Evolutionary conservation across 2,113 vertebrate genomes (phyloP).

Genomic region (Lutjanus erythropterus): DNA sequence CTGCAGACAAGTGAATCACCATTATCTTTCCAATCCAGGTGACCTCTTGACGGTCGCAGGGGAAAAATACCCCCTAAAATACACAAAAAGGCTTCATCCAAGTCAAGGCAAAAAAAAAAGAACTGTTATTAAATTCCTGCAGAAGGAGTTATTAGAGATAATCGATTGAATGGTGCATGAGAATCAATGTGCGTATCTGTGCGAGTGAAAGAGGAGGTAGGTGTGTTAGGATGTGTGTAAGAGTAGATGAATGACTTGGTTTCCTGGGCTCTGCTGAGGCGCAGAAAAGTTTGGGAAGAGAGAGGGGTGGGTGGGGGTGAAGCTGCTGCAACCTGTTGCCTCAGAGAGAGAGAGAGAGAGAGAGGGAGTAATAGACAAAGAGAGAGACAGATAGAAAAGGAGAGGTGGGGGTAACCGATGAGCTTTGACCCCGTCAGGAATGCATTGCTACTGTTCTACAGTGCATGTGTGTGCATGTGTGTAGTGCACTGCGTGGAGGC

Average conservation of each 20-base stretch:
- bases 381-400: slow-evolving; percentile 14
- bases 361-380: slow-evolving; percentile 10
- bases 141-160: slow-evolving; percentile 19
- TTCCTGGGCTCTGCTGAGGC: slow-evolving; percentile 40
- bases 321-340: slow-evolving; percentile 79
- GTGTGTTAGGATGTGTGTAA: slow-evolving; percentile 41
- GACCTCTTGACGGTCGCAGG: slow-evolving; percentile 27
- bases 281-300: slow-evolving; percentile 68
- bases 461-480: background rate
- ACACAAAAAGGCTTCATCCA: slow-evolving; percentile 54
- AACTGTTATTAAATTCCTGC: slow-evolving; percentile 45
- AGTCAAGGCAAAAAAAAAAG: slow-evolving; percentile 13
- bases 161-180: slow-evolving; percentile 11
- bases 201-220: slow-evolving; percentile 59
- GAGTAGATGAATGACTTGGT: slow-evolving; percentile 71
- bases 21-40: slow-evolving; percentile 59
- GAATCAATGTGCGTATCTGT: slow-evolving; percentile 36
- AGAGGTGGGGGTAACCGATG: slow-evolving; percentile 30
- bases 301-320: slow-evolving; percentile 73
- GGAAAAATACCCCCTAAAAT: slow-evolving; percentile 34
- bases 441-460: slow-evolving; percentile 51
- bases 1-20: slow-evolving; percentile 39
- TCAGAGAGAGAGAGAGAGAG: slow-evolving; percentile 49
- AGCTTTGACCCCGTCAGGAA: slow-evolving; percentile 58
- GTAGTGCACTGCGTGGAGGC: background rate